Conservation (phyloP, 2,888 invertebrate species). For the Agrochola litura region DNA sequence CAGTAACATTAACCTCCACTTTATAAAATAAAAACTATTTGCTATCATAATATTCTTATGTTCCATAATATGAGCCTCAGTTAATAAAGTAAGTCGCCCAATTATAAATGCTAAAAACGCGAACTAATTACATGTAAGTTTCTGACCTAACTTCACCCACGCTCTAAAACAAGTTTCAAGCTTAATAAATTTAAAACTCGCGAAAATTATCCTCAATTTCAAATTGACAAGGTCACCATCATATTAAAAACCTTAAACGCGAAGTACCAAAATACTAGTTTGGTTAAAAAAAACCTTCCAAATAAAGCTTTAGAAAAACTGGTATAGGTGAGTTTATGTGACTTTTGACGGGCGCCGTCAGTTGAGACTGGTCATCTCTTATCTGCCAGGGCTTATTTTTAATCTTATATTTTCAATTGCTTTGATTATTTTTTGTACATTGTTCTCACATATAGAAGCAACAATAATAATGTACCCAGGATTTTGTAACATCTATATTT, state of each 20-base stretch:
- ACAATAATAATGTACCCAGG: no score
- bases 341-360: no score
- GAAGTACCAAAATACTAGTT: constrained; percentile 3
- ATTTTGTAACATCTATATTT: no score
- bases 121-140: background rate
- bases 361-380: no score
- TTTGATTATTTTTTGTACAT: no score
- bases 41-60: no score
- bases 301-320: background rate
- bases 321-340: background rate
- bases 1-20: background rate
- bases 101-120: background rate
- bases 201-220: background rate
- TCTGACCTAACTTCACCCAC: background rate
- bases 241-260: background rate
- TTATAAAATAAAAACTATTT: background rate
- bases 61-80: background rate
- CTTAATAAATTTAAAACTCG: background rate
- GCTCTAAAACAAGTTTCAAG: background rate
- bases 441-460: no score
- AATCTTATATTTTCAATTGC: no score
- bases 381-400: no score
- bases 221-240: background rate
- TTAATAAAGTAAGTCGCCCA: background rate
- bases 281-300: background rate